Conservation (phyloP, 2,888 invertebrate species). For the Hydraecia micacea region DNA sequence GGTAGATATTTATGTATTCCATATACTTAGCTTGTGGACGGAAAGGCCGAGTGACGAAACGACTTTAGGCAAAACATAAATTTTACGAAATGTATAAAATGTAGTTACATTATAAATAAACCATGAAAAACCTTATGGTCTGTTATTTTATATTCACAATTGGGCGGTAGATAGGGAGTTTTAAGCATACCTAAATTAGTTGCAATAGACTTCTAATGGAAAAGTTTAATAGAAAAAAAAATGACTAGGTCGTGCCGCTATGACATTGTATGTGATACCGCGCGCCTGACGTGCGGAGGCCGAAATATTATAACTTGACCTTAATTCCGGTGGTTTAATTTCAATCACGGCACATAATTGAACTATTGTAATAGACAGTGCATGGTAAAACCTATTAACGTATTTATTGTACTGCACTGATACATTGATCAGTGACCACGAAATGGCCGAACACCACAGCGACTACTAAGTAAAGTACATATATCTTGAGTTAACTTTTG, state of each 20-base stretch:
- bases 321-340: conserved; percentile 76
- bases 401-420: conserved; percentile 50
- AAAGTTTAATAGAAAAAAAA: conserved; percentile 65
- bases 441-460: conserved; percentile 8
- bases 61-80: background rate
- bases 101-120: background rate
- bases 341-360: conserved; percentile 73
- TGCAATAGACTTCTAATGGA: conserved; percentile 57
- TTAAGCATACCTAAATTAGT: conserved; percentile 20
- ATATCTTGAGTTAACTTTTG: background rate
- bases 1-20: conserved; percentile 59
- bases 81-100: background rate
- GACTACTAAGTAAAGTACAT: background rate
- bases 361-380: conserved; percentile 66
- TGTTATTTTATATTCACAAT: conserved; percentile 3
- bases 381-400: conserved; percentile 59
- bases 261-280: conserved; percentile 76
- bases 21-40: conserved; percentile 19
- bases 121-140: background rate
- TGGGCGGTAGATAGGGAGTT: background rate
- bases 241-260: conserved; percentile 68
- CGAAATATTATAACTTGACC: conserved; percentile 76
- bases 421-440: conserved; percentile 36
- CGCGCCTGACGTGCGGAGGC: conserved; percentile 78
- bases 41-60: background rate